Evolutionary conservation across 2,888 invertebrate genomes (phyloP).

Genomic region (Aphodius sticticus): DNA sequence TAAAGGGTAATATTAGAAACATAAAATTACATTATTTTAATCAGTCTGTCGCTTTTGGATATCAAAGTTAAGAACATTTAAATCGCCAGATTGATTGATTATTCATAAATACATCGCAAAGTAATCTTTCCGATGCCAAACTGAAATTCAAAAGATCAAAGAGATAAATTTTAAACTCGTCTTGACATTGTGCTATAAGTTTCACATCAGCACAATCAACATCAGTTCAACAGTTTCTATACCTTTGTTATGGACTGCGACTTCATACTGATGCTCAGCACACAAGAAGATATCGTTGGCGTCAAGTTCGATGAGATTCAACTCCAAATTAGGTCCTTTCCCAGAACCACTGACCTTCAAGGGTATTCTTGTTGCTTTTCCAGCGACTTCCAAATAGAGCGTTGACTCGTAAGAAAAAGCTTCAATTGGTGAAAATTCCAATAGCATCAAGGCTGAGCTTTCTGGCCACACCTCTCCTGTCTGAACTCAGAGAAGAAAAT

Average conservation of each 20-base stretch:
- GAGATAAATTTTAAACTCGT: no score
- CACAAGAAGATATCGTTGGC: constrained; percentile 67
- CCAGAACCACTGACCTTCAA: constrained; percentile 65
- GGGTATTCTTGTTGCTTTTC: constrained; percentile 63
- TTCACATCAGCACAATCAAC: no score
- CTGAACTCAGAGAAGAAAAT: constrained; percentile 53
- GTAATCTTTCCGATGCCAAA: no score
- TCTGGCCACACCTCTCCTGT: constrained; percentile 68
- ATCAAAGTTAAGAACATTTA: no score
- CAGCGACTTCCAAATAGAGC: constrained; percentile 69
- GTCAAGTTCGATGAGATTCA: constrained; percentile 67
- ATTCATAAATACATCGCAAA: no score
- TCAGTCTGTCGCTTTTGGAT: no score
- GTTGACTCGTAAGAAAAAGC: constrained; percentile 62
- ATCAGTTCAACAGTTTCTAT: constrained; percentile 31
- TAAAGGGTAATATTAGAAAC: no score
- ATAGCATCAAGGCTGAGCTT: constrained; percentile 62
- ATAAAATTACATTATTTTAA: no score
- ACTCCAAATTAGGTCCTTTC: constrained; percentile 65
- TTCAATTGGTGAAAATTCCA: constrained; percentile 66
- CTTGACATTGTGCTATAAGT: no score
- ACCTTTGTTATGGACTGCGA: constrained; percentile 67
- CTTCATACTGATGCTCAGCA: constrained; percentile 68
- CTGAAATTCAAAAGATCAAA: no score
- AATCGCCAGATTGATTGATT: no score